These are phyloP conservation scores for Silurus asotus DNA, from an alignment of 2,113 vertebrate species.

Conservation along the genomic window DNA sequence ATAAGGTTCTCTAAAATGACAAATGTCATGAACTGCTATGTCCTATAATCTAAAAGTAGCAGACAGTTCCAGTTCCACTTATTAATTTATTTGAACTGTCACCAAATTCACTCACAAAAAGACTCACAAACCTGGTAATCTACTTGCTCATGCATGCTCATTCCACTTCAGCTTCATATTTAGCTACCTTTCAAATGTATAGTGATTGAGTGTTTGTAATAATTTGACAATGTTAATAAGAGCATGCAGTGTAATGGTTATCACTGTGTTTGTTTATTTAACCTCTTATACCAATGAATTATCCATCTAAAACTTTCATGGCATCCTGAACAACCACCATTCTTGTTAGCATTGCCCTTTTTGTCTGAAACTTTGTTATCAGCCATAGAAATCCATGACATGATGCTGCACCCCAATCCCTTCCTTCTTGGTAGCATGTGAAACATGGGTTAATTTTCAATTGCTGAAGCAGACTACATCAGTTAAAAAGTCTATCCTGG, in stretches of 20 bases:
- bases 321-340: neutral
- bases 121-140: conserved; percentile 59
- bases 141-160: neutral
- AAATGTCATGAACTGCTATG: neutral
- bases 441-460: neutral
- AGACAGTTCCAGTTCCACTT: conserved; percentile 47
- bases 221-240: neutral
- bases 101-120: conserved; percentile 57
- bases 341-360: neutral
- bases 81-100: conserved; percentile 53
- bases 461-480: neutral
- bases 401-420: neutral
- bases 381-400: neutral
- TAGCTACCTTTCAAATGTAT: neutral
- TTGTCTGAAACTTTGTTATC: neutral
- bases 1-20: conserved; percentile 4
- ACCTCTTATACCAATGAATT: neutral
- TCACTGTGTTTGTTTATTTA: neutral
- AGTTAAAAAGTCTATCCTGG: neutral
- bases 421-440: neutral
- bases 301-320: neutral
- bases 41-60: too few relatives aligned
- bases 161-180: neutral
- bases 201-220: neutral
- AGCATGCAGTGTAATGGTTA: neutral